Evolutionary conservation across 2,113 vertebrate species (phyloP), one percentile per base, ranked within the genome.

Genomic region (Phyllostomus hastatus): DNA sequence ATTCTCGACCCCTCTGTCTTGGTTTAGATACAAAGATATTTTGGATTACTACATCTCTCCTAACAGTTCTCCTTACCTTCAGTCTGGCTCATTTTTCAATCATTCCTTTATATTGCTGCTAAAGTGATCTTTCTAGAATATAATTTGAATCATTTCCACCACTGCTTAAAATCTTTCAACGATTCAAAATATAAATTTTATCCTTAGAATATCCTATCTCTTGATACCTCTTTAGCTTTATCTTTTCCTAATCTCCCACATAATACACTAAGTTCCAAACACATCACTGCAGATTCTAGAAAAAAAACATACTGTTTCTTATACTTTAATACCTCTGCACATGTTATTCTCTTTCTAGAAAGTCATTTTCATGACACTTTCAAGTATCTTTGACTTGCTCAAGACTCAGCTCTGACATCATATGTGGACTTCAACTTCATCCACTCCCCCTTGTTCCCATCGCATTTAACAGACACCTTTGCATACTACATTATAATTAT

Each of bases 141-240:
- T 28, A 83, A 67, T 54, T 33, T 52, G 9, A 69, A 66, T 91
- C 10, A 88, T 80, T 91, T 88, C 31, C 38, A 75, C 33, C 35
- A 59, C 14, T 72, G 79, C 52, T 93, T 86, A 90, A 73, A 91
- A 81, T 66, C 0, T 59, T 90, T 82, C 48, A 73, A 24, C 24
- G 2, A 96, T 73, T 70, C 52, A 89, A 96, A 96, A 86, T 73
- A 64, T 87, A 94, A 94, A 43, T 9, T 5, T 72, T 85, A 75
- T 76, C 33, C 19, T 87, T 69, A 90, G 15, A 95, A 80, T 50
- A 87, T 79, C 24, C 57, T 89, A 19, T 76, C 8, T 79, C 81
- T 87, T 84, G 38, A 35, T 26, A 90, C 43, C 26, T 82, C 85
- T 76, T 78, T 85, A 85, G 31, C 17, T 76, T 75, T 76, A 54